Evolutionary conservation across 1,140 invertebrate genomes (phyloP).

Genomic region (Araneus ventricosus): DNA sequence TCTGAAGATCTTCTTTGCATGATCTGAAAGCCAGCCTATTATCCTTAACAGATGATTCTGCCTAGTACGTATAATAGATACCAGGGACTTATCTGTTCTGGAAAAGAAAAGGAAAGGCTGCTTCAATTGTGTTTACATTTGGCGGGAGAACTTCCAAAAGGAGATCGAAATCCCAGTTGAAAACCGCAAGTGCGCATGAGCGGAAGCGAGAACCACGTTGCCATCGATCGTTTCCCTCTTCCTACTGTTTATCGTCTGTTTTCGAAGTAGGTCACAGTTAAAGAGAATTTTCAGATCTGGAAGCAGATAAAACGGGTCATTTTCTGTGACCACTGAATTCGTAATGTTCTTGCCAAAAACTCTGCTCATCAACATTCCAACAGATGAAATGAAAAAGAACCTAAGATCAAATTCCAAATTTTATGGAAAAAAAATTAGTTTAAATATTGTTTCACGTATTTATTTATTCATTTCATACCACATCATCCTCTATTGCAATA

Average conservation of each 20-base stretch:
- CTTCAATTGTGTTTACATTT: neutral
- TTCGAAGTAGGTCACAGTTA: slow-evolving; percentile 57
- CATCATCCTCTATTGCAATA: too few relatives aligned
- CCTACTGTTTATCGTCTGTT: slow-evolving; percentile 49
- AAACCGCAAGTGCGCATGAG: slow-evolving; percentile 16
- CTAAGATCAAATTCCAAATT: neutral
- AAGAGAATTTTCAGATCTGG: slow-evolving; percentile 47
- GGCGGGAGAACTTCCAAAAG: slow-evolving; percentile 10
- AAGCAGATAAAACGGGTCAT: slow-evolving; percentile 14
- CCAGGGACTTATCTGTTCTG: neutral
- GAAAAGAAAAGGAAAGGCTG: neutral
- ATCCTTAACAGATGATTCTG: too few relatives aligned
- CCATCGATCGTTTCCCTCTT: slow-evolving; percentile 48
- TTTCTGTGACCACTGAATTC: neutral
- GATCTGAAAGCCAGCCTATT: too few relatives aligned
- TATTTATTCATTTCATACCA: too few relatives aligned
- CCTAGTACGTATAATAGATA: neutral
- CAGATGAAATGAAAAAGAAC: neutral
- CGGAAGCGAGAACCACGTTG: slow-evolving; percentile 43
- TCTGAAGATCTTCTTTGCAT: too few relatives aligned
- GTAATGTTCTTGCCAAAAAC: neutral
- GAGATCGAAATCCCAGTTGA: slow-evolving; percentile 10
- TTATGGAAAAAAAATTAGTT: too few relatives aligned
- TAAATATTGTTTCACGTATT: too few relatives aligned
- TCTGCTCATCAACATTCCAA: neutral